Evolutionary conservation across 2,888 invertebrate genomes (phyloP).

Genomic region (Notodromas monacha): DNA sequence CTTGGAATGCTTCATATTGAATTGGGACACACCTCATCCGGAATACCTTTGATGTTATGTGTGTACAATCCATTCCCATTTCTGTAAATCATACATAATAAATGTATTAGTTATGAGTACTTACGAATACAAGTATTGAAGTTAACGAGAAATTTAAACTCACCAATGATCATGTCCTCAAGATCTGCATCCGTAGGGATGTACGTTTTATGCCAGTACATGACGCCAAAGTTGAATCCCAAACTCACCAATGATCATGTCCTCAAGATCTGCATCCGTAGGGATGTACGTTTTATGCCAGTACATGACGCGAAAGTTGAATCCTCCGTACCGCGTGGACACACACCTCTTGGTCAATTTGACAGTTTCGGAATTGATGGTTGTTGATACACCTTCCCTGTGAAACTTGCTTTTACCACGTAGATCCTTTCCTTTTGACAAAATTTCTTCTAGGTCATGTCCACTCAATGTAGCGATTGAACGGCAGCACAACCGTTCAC

Average conservation of each 20-base stretch:
- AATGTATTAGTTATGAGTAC: constrained; percentile 2
- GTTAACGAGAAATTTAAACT: constrained; percentile 4
- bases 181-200: constrained; percentile 4
- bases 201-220: constrained; percentile 4
- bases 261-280: too few species aligned
- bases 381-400: constrained; percentile 4
- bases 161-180: constrained; percentile 4
- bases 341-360: constrained; percentile 4
- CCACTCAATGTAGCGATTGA: constrained; percentile 4
- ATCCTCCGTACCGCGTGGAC: constrained; percentile 4
- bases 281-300: too few species aligned
- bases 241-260: too few species aligned
- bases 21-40: background rate
- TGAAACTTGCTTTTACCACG: constrained; percentile 4
- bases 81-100: constrained; percentile 4
- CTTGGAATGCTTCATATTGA: constrained; percentile 4
- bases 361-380: constrained; percentile 4
- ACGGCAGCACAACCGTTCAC: constrained; percentile 4
- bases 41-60: constrained; percentile 4
- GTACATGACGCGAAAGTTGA: too few species aligned
- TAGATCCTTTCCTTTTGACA: constrained; percentile 4
- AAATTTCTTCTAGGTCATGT: constrained; percentile 4
- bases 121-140: constrained; percentile 2
- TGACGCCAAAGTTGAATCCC: constrained; percentile 1
- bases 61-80: constrained; percentile 4